Evolutionary conservation across 35 echinoderm and acorn worm genomes (phyloP).

Genomic region (Heliocidaris erythrogramma): DNA sequence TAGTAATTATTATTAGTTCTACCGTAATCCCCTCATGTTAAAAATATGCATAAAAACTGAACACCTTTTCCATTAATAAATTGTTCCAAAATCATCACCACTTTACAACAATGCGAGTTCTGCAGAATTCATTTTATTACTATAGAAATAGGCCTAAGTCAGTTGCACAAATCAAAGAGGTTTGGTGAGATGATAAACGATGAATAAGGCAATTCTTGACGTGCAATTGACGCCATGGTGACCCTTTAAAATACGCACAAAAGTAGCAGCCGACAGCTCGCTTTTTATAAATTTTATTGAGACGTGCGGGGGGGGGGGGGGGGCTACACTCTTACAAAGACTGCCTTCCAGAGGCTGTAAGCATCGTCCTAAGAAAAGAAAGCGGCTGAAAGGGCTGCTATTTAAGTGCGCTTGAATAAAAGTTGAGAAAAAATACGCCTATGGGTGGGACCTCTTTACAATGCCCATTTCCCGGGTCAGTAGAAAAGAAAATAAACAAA

Average conservation of each 20-base stretch:
- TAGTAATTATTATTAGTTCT: no score
- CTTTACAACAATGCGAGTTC: background rate
- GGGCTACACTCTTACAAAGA: background rate
- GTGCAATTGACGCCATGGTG: background rate
- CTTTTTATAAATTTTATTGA: background rate
- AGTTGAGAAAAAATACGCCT: slow-evolving; percentile 35
- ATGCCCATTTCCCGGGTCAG: slow-evolving; percentile 38
- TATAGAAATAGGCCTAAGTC: background rate
- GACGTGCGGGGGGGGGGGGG: background rate
- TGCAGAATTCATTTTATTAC: background rate
- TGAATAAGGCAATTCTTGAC: background rate
- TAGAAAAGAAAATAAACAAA: slow-evolving; percentile 39
- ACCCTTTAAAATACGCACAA: slow-evolving; percentile 20
- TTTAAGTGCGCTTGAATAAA: slow-evolving; percentile 31
- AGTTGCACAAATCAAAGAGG: background rate
- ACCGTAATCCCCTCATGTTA: no score
- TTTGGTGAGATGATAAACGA: background rate
- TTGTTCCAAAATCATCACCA: no score
- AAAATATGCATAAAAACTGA: no score
- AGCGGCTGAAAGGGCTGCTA: background rate
- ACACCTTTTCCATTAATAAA: no score
- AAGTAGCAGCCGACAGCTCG: background rate
- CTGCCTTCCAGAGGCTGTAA: background rate
- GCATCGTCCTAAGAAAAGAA: background rate
- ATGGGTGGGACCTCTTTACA: slow-evolving; percentile 5